Percentiles rank a stretch among this genome's conserved stretches.
Conservation (phyloP, 2,888 invertebrate species). For the Phalera bucephala region DNA sequence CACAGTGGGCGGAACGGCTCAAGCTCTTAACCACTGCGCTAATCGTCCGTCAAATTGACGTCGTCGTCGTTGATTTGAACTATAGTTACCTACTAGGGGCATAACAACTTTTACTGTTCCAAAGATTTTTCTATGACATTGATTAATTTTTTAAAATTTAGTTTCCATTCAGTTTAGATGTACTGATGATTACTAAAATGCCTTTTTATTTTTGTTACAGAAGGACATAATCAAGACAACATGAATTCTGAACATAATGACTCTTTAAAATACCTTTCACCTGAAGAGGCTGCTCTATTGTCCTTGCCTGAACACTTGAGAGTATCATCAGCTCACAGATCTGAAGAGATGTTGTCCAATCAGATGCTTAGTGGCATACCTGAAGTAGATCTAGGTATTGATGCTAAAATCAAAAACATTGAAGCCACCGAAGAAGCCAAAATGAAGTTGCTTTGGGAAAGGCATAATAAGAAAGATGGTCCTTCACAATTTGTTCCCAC, state of each 20-base stretch:
- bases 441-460: conserved; percentile 93
- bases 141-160: no score
- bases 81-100: no score
- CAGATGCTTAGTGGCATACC: conserved; percentile 99
- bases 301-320: conserved; percentile 95
- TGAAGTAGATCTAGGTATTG: conserved; percentile 99
- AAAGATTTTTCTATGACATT: no score
- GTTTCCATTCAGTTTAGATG: no score
- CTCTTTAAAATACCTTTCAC: conserved; percentile 87
- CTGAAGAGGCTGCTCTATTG: conserved; percentile 94
- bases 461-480: conserved; percentile 95
- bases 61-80: no score
- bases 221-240: conserved; percentile 60
- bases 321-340: conserved; percentile 92
- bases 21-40: no score
- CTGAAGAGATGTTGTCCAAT: conserved; percentile 99
- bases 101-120: no score
- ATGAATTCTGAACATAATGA: conserved; percentile 71
- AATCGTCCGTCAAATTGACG: no score
- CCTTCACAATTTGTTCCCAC: conserved; percentile 98
- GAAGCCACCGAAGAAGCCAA: conserved; percentile 99
- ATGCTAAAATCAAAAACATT: conserved; percentile 98
- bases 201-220: conserved; percentile 45
- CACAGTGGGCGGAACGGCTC: no score
- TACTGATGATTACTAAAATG: no score